Percentiles rank a stretch among this genome's conserved stretches.
Evolutionary conservation across 2,797 vertebrate genomes (phyloP).

Genomic region (Sebastes vulpes): DNA sequence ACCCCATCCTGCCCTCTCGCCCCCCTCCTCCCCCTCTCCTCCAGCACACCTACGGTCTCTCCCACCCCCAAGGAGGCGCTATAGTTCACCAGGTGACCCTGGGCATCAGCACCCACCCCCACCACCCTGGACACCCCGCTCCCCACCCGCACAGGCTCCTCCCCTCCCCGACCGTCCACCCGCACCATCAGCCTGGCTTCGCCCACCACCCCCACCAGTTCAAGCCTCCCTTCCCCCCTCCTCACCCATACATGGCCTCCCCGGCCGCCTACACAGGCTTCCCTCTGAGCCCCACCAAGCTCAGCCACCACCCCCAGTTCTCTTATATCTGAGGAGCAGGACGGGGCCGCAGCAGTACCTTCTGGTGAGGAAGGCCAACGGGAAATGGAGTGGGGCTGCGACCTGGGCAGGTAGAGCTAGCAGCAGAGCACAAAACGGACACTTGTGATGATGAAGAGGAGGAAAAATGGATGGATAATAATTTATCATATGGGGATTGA

Average conservation of each 20-base stretch:
- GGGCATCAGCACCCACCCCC: slow-evolving; percentile 89
- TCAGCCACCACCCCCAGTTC: slow-evolving; percentile 91
- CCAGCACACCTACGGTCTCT: slow-evolving; percentile 90
- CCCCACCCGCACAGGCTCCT: slow-evolving; percentile 85
- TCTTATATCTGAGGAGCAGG: slow-evolving; percentile 92
- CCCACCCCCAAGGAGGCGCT: slow-evolving; percentile 84
- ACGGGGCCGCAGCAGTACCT: slow-evolving; percentile 58
- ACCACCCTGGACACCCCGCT: slow-evolving; percentile 74
- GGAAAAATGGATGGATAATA: not conserved
- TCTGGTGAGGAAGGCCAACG: slow-evolving; percentile 38
- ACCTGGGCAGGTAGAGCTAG: slow-evolving; percentile 76
- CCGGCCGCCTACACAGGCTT: slow-evolving; percentile 93
- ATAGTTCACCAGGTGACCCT: slow-evolving; percentile 93
- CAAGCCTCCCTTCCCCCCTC: slow-evolving; percentile 92
- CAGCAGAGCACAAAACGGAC: slow-evolving; percentile 59
- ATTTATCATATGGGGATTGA: not conserved
- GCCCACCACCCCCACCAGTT: slow-evolving; percentile 85
- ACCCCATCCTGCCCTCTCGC: slow-evolving; percentile 89
- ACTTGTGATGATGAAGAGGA: slow-evolving; percentile 36
- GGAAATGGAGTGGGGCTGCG: slow-evolving; percentile 55
- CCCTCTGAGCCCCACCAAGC: slow-evolving; percentile 95
- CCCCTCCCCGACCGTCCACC: slow-evolving; percentile 89
- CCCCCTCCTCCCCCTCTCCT: slow-evolving; percentile 90
- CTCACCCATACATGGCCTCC: slow-evolving; percentile 94
- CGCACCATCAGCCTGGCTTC: slow-evolving; percentile 80